Evolutionary conservation across 2,797 vertebrate genomes (phyloP).

Genomic region (Glyptemys insculpta): DNA sequence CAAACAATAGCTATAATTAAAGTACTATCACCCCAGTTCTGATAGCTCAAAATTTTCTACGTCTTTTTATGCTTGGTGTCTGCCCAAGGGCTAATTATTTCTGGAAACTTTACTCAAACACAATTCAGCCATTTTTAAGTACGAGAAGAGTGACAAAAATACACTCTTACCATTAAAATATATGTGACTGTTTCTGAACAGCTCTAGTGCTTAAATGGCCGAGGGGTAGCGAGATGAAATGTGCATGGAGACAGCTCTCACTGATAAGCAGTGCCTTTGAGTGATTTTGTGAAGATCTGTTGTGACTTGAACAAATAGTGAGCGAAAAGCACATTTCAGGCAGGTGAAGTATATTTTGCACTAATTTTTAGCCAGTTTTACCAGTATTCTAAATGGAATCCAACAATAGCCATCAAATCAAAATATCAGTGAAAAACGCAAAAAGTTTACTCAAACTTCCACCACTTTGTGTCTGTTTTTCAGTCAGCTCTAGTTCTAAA

Average conservation of each 20-base stretch:
- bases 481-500: background rate
- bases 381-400: background rate
- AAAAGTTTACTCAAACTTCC: background rate
- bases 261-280: background rate
- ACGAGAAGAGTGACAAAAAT: background rate
- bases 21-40: background rate
- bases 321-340: background rate
- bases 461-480: background rate
- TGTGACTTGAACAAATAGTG: background rate
- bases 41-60: background rate
- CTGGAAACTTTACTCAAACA: background rate
- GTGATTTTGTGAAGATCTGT: background rate
- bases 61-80: background rate
- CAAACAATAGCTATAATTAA: background rate
- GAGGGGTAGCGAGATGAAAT: background rate
- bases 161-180: background rate
- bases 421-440: background rate
- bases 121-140: background rate
- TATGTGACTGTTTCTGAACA: background rate
- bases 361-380: background rate
- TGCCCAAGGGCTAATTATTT: background rate
- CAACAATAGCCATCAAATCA: background rate
- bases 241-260: background rate
- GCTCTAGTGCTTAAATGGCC: background rate
- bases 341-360: background rate